phyloP scores from a whole-genome alignment of 2,888 invertebrate species.

The Tenodera sinensis region DNA sequence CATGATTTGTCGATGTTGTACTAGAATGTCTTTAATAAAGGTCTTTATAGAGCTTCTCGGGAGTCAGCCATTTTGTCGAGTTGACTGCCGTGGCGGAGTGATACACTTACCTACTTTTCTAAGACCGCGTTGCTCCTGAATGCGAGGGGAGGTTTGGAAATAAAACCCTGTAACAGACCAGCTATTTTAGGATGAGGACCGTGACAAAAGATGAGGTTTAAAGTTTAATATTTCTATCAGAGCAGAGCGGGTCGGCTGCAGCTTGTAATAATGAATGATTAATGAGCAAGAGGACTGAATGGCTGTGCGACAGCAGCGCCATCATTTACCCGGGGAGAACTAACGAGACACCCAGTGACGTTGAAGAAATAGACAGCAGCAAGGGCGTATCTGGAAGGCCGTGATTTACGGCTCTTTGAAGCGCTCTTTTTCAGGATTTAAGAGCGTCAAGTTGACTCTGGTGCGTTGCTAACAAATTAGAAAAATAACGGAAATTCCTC shows the following conservation, averaged over 20 bases:
- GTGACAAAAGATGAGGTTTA: background rate
- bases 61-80: background rate
- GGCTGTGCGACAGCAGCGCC: background rate
- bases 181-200: background rate
- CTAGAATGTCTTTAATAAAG: too few relatives aligned
- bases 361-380: background rate
- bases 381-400: background rate
- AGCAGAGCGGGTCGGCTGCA: background rate
- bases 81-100: background rate
- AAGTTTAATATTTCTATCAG: background rate
- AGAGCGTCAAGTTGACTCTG: too few relatives aligned
- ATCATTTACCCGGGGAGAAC: background rate
- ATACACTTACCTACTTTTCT: background rate
- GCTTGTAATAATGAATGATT: background rate
- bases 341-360: background rate
- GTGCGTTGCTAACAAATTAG: too few relatives aligned
- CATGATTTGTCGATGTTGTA: too few relatives aligned
- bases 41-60: background rate
- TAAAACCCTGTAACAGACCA: background rate
- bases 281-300: background rate
- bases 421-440: too few relatives aligned
- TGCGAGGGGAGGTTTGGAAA: background rate
- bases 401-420: background rate
- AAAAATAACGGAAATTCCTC: too few relatives aligned
- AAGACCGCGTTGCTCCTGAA: background rate